Conservation (phyloP, 2,113 vertebrate genomes). For the Esox niger region DNA sequence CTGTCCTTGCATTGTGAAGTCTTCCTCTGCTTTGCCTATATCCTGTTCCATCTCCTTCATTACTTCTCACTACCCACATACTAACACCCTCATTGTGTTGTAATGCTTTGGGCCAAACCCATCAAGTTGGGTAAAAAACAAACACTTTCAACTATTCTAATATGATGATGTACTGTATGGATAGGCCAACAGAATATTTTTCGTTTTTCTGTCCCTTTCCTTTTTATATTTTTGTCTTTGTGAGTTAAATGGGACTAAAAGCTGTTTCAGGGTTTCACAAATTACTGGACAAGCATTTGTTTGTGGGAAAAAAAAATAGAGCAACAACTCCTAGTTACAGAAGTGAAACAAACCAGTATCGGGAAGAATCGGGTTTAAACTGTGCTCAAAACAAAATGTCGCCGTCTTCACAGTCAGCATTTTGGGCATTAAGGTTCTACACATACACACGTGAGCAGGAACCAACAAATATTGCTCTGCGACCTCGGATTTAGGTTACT, state of each 20-base stretch:
- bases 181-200: conserved; percentile 16
- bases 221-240: conserved; percentile 30
- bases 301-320: too few species aligned
- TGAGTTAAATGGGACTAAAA: conserved; percentile 23
- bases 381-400: background rate
- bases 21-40: conserved; percentile 31
- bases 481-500: conserved; percentile 18
- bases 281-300: too few species aligned
- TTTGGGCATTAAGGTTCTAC: background rate
- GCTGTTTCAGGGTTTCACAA: conserved; percentile 2
- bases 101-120: conserved; percentile 49
- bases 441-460: conserved; percentile 28
- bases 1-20: conserved; percentile 26
- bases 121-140: conserved; percentile 11
- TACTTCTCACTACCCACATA: conserved; percentile 56
- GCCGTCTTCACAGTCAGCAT: background rate
- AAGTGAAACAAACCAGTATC: background rate
- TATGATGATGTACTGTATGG: background rate
- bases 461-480: conserved; percentile 18
- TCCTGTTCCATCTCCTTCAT: conserved; percentile 18
- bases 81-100: conserved; percentile 55
- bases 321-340: background rate
- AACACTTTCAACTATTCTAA: background rate
- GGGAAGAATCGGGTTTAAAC: background rate
- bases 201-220: conserved; percentile 44